Evolutionary conservation across 2,888 invertebrate genomes (phyloP).

Genomic region (Choristoneura rosaceana): DNA sequence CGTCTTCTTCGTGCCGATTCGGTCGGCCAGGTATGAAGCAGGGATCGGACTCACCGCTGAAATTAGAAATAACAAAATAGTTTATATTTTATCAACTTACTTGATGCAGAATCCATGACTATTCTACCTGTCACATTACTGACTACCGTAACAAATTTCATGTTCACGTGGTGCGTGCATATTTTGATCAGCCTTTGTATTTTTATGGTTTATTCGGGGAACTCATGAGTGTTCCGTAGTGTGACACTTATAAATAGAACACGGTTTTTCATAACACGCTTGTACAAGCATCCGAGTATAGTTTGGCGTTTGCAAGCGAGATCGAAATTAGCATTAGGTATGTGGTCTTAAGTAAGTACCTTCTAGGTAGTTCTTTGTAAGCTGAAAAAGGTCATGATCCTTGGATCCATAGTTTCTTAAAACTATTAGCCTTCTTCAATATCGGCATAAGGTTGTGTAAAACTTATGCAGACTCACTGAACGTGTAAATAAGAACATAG

Average conservation of each 20-base stretch:
- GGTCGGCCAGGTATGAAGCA: conserved; percentile 87
- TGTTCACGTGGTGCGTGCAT: background rate
- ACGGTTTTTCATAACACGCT: conserved; percentile 25
- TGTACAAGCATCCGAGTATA: conserved; percentile 20
- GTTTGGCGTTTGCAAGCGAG: background rate
- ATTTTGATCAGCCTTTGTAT: conserved; percentile 31
- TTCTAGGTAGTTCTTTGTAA: background rate
- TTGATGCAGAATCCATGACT: background rate
- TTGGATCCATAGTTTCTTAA: too few species aligned
- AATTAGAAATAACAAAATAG: conserved; percentile 50
- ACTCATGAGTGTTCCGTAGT: conserved; percentile 11
- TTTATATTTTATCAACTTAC: background rate
- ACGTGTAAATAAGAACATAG: background rate
- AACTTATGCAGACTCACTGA: too few species aligned
- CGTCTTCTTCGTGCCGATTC: conserved; percentile 87
- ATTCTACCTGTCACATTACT: background rate
- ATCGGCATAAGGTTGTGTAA: background rate
- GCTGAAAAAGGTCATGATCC: background rate
- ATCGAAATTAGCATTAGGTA: background rate
- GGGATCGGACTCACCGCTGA: conserved; percentile 87
- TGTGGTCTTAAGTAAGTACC: background rate
- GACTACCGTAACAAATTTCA: conserved; percentile 1
- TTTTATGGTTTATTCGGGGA: conserved; percentile 26
- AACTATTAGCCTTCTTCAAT: background rate
- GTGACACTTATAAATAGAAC: conserved; percentile 34